Conservation (phyloP, 2,797 vertebrate genomes). For the Chaetophractus vellerosus region DNA sequence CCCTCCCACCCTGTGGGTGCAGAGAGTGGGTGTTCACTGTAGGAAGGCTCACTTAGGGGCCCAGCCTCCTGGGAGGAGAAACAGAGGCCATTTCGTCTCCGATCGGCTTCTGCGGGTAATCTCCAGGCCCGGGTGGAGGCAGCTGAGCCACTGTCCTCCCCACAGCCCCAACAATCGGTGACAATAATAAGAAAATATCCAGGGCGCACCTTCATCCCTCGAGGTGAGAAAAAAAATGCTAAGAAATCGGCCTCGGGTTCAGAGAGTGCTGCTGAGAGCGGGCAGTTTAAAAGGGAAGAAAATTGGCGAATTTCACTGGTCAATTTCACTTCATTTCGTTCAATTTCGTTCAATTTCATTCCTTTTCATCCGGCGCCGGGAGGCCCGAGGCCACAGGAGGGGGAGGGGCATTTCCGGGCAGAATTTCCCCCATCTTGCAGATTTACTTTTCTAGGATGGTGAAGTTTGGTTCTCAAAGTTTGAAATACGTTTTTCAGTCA, state of each 20-base stretch:
- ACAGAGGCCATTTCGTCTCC: background rate
- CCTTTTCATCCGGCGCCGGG: conserved; percentile 83
- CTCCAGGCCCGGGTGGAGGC: background rate
- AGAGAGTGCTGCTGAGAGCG: conserved; percentile 79
- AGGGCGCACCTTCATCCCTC: conserved; percentile 83
- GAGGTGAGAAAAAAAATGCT: conserved; percentile 78
- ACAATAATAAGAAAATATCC: conserved; percentile 84
- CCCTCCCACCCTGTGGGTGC: background rate
- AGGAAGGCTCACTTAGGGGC: background rate
- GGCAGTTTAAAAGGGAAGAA: conserved; percentile 86
- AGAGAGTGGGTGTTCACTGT: background rate
- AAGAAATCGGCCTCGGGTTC: conserved; percentile 76
- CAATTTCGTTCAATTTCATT: conserved; percentile 88
- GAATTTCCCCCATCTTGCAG: conserved; percentile 71
- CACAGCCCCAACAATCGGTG: conserved; percentile 57
- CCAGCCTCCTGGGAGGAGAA: background rate
- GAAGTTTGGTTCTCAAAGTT: conserved; percentile 72
- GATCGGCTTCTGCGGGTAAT: background rate
- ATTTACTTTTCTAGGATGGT: conserved; percentile 69
- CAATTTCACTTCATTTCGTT: conserved; percentile 88
- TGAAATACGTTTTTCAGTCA: conserved; percentile 42
- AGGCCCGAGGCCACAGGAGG: conserved; percentile 79
- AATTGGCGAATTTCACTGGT: conserved; percentile 87
- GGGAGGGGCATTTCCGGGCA: conserved; percentile 77
- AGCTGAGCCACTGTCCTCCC: conserved; percentile 17